Evolutionary conservation across 2,113 vertebrate species (phyloP).

Genomic region (Blennius ocellaris): DNA sequence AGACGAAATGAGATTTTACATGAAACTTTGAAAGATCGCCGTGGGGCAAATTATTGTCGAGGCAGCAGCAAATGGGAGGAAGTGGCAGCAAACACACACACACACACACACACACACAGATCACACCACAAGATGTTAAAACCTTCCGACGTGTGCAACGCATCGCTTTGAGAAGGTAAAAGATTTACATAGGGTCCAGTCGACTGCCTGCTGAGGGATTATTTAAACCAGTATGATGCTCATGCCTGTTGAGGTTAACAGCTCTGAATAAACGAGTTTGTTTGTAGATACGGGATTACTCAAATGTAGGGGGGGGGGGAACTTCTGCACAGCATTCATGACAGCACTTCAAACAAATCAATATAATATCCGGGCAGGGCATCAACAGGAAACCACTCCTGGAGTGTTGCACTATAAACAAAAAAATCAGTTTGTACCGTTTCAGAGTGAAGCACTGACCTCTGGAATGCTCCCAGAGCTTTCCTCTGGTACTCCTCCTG

Average conservation of each 20-base stretch:
- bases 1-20: slow-evolving; percentile 32
- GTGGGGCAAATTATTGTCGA: slow-evolving; percentile 10
- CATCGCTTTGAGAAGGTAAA: too few relatives aligned
- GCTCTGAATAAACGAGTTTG: too few relatives aligned
- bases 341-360: neutral
- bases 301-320: neutral
- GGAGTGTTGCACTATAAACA: neutral
- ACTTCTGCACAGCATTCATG: too few relatives aligned
- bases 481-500: slow-evolving; percentile 98
- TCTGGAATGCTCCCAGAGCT: slow-evolving; percentile 97
- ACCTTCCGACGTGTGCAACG: neutral
- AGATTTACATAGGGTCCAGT: too few relatives aligned
- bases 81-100: neutral
- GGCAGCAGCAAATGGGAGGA: neutral
- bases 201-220: too few relatives aligned
- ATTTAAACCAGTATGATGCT: too few relatives aligned
- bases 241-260: too few relatives aligned
- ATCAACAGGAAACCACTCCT: neutral
- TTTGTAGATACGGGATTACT: neutral
- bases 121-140: slow-evolving; percentile 8
- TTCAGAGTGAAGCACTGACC: slow-evolving; percentile 77
- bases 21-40: slow-evolving; percentile 49
- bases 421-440: slow-evolving; percentile 6
- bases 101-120: neutral
- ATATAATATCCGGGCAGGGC: neutral